Evolutionary conservation across 2,113 vertebrate species (phyloP).

Genomic region (Leucoraja erinaceus): DNA sequence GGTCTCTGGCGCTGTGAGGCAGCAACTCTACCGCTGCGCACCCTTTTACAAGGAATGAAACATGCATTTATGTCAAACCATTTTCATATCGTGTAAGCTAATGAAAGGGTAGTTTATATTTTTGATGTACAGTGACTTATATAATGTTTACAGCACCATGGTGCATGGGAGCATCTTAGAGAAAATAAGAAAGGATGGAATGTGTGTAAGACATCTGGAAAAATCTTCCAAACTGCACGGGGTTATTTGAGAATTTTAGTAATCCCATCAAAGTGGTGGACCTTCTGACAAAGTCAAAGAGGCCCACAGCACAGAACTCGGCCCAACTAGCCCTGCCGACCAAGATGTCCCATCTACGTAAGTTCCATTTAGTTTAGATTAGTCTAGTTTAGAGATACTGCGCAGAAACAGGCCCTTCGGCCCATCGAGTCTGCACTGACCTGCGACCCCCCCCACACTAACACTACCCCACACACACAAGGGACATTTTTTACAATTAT

Average conservation of each 20-base stretch:
- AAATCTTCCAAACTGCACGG: neutral
- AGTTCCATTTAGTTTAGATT: too few relatives aligned
- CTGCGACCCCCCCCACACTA: too few relatives aligned
- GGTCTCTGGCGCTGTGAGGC: too few relatives aligned
- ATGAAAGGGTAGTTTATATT: neutral
- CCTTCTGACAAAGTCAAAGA: neutral
- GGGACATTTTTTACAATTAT: too few relatives aligned
- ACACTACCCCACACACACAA: too few relatives aligned
- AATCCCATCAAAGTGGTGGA: neutral
- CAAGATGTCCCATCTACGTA: too few relatives aligned
- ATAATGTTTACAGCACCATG: neutral
- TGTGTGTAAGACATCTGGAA: neutral
- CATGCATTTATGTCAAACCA: neutral
- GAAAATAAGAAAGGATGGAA: neutral
- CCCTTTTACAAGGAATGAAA: neutral
- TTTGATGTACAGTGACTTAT: neutral
- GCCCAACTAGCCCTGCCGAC: too few relatives aligned
- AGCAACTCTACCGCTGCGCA: too few relatives aligned
- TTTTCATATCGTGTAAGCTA: neutral
- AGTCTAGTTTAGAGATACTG: too few relatives aligned
- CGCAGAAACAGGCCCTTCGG: too few relatives aligned
- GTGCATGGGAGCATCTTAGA: neutral
- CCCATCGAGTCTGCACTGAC: too few relatives aligned
- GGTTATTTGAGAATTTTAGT: neutral
- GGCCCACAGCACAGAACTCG: too few relatives aligned